These are phyloP conservation scores for Chrysodeixis includens DNA, from an alignment of 2,888 invertebrate species.

Conservation along the genomic window DNA sequence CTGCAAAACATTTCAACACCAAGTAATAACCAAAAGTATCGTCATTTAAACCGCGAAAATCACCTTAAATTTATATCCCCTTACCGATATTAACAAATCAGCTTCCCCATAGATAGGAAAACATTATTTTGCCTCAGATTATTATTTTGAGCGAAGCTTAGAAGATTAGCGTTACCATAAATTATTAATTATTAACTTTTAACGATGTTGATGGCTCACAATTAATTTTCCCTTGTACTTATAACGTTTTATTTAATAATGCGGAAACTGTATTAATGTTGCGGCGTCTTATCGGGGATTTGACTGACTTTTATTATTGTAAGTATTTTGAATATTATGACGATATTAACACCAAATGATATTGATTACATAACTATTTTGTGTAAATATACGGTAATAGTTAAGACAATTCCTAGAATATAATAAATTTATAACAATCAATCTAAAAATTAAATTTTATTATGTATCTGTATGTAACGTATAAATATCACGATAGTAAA, in stretches of 20 bases:
- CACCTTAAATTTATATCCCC: neutral
- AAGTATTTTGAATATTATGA: too few relatives aligned
- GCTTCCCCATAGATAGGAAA: conserved; percentile 20
- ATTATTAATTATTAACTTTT: conserved; percentile 44
- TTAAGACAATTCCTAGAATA: too few relatives aligned
- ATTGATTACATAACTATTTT: too few relatives aligned
- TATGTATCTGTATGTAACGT: too few relatives aligned
- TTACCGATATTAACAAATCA: conserved; percentile 12
- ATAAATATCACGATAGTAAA: too few relatives aligned
- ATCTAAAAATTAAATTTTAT: too few relatives aligned
- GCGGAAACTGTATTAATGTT: conserved; percentile 10
- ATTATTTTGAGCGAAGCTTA: conserved; percentile 29
- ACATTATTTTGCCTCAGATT: conserved; percentile 40
- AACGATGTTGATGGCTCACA: conserved; percentile 32
- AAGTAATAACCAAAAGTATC: neutral
- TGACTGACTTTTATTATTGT: neutral
- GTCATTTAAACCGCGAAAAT: neutral
- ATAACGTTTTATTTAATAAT: conserved; percentile 25
- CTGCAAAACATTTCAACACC: too few relatives aligned
- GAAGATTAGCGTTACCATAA: conserved; percentile 35
- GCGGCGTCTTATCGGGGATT: conserved; percentile 3
- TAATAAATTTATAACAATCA: too few relatives aligned
- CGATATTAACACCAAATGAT: too few relatives aligned
- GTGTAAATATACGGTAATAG: too few relatives aligned
- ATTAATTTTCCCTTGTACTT: conserved; percentile 26